A percentile compares a stretch with the other conserved stretches of the same genome.
phyloP scores from a whole-genome alignment of 2,888 invertebrate species.

The Latheticus oryzae region DNA sequence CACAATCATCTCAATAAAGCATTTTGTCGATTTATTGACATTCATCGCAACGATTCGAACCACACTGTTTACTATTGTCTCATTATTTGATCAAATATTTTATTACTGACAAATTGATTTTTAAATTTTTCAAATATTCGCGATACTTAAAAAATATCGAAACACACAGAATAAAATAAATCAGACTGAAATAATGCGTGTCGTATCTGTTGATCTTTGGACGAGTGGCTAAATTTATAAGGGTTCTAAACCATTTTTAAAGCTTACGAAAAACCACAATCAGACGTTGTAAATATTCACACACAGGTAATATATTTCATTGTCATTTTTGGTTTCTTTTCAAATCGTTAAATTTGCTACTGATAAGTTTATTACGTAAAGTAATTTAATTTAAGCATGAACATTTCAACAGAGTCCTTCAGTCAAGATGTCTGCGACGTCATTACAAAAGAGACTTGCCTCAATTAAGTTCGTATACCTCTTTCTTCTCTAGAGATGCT shows the following conservation, averaged over 20 bases:
- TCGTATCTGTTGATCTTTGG: slow-evolving; percentile 55
- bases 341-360: slow-evolving; percentile 22
- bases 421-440: slow-evolving; percentile 35
- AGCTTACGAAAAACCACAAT: slow-evolving; percentile 48
- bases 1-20: slow-evolving; percentile 53
- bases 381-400: slow-evolving; percentile 33
- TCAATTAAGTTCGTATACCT: slow-evolving; percentile 39
- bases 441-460: slow-evolving; percentile 32
- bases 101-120: too few species aligned
- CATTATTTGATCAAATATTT: too few species aligned
- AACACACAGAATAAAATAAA: slow-evolving; percentile 50
- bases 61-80: too few species aligned
- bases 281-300: too few species aligned
- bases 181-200: slow-evolving; percentile 58
- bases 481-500: slow-evolving; percentile 29
- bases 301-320: too few species aligned
- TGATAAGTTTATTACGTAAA: slow-evolving; percentile 23
- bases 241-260: slow-evolving; percentile 49
- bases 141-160: too few species aligned
- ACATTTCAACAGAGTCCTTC: slow-evolving; percentile 38
- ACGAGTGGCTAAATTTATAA: slow-evolving; percentile 49
- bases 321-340: slow-evolving; percentile 7
- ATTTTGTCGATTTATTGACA: slow-evolving; percentile 53
- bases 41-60: slow-evolving; percentile 45
- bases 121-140: too few species aligned